phyloP scores from a whole-genome alignment of 2,888 invertebrate species.

The Petrolisthes manimaculis region DNA sequence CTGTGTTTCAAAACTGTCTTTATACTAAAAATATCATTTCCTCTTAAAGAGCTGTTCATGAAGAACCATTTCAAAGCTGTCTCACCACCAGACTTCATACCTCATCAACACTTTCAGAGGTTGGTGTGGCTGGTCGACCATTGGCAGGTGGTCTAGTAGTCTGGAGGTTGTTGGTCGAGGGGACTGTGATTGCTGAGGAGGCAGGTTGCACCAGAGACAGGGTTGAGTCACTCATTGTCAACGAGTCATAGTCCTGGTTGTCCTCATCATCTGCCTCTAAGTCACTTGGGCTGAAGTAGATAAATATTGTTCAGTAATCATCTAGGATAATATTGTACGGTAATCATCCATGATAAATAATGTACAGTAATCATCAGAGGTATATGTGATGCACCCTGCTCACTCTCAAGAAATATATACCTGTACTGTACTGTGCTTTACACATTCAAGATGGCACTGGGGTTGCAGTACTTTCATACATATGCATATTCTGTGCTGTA shows the following conservation, averaged over 20 bases:
- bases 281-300: conserved; percentile 68
- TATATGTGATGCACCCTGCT: too few relatives aligned
- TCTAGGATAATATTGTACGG: neutral
- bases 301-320: neutral
- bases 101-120: conserved; percentile 71
- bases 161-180: conserved; percentile 66
- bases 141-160: conserved; percentile 56
- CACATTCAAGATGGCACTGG: too few relatives aligned
- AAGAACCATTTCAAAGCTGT: neutral
- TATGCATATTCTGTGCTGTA: too few relatives aligned
- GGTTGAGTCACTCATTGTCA: conserved; percentile 72
- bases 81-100: conserved; percentile 66
- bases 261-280: conserved; percentile 76
- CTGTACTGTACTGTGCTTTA: too few relatives aligned
- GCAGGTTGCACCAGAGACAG: conserved; percentile 68
- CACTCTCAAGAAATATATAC: too few relatives aligned
- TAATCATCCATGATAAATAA: neutral
- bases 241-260: conserved; percentile 73
- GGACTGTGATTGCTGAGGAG: conserved; percentile 41
- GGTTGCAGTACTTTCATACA: too few relatives aligned
- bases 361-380: too few relatives aligned
- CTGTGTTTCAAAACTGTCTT: too few relatives aligned
- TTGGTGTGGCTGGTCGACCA: conserved; percentile 70
- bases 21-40: too few relatives aligned
- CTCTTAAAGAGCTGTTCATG: too few relatives aligned